phyloP scores from a whole-genome alignment of 2,888 invertebrate species.

The Ommatoiulus sabulosus region DNA sequence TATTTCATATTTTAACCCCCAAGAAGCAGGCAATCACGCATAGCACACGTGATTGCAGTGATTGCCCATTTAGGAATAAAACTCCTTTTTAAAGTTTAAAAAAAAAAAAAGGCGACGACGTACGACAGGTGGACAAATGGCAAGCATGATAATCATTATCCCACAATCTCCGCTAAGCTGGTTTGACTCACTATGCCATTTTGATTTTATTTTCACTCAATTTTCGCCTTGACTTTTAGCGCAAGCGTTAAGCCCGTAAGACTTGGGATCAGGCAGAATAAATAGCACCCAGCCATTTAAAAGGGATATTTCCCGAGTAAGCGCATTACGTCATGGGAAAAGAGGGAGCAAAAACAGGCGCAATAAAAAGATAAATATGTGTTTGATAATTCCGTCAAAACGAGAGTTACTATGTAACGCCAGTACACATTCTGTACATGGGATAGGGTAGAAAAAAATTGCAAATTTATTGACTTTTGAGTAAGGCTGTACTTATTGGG shows the following conservation, averaged over 20 bases:
- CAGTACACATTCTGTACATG: neutral
- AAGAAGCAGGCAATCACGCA: neutral
- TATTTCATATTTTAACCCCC: neutral
- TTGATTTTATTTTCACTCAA: neutral
- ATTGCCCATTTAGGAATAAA: neutral
- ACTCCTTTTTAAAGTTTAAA: neutral
- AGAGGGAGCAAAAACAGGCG: neutral
- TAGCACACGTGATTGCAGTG: neutral
- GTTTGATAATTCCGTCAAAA: constrained; percentile 2
- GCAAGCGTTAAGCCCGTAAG: neutral
- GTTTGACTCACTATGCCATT: neutral
- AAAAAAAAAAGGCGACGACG: neutral
- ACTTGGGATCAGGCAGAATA: neutral
- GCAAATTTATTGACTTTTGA: constrained; percentile 39
- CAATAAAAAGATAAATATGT: constrained; percentile 21
- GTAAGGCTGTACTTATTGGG: constrained; percentile 24
- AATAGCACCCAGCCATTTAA: neutral
- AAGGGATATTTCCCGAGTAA: neutral
- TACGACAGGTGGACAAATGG: neutral
- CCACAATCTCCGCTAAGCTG: neutral
- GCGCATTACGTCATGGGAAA: constrained; percentile 9
- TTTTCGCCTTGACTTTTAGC: neutral
- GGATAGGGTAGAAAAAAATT: neutral
- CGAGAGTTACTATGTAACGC: neutral
- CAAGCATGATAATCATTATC: neutral